phyloP scores from a whole-genome alignment of 2,113 vertebrate species.

The Chaenocephalus aceratus region DNA sequence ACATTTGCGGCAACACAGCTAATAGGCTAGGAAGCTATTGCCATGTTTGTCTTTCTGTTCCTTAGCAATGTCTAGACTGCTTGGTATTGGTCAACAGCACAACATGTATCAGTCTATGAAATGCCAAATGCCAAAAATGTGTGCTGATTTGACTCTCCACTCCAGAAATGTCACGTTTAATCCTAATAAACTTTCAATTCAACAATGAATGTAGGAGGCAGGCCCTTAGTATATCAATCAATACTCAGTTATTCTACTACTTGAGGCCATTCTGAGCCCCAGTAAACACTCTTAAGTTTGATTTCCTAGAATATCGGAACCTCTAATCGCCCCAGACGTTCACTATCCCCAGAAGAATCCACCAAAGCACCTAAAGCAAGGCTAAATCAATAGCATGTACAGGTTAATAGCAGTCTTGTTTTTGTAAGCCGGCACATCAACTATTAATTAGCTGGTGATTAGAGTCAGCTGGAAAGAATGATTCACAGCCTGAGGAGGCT shows the following conservation, averaged over 20 bases:
- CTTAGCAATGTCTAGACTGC: not conserved
- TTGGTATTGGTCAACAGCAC: too few species aligned
- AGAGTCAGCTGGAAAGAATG: constrained; percentile 89
- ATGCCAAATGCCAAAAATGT: too few species aligned
- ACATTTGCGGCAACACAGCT: not conserved
- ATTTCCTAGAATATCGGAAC: constrained; percentile 14
- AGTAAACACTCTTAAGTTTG: constrained; percentile 5
- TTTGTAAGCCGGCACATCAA: constrained; percentile 87
- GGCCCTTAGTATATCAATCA: not conserved
- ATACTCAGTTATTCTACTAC: not conserved
- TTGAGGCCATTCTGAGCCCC: not conserved
- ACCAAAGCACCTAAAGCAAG: constrained; percentile 64
- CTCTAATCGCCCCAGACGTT: not conserved
- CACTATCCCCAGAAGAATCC: constrained; percentile 33
- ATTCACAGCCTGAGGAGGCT: constrained; percentile 86
- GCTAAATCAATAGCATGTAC: constrained; percentile 83
- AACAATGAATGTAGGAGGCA: not conserved
- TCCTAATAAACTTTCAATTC: not conserved
- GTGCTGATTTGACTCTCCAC: too few species aligned
- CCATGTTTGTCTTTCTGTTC: not conserved
- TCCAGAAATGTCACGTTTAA: too few species aligned
- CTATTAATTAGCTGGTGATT: constrained; percentile 94
- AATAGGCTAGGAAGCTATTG: not conserved
- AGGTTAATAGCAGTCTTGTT: constrained; percentile 85
- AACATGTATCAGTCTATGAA: too few species aligned